Conservation (phyloP, 2,113 vertebrate genomes). For the Noturus placidus region DNA sequence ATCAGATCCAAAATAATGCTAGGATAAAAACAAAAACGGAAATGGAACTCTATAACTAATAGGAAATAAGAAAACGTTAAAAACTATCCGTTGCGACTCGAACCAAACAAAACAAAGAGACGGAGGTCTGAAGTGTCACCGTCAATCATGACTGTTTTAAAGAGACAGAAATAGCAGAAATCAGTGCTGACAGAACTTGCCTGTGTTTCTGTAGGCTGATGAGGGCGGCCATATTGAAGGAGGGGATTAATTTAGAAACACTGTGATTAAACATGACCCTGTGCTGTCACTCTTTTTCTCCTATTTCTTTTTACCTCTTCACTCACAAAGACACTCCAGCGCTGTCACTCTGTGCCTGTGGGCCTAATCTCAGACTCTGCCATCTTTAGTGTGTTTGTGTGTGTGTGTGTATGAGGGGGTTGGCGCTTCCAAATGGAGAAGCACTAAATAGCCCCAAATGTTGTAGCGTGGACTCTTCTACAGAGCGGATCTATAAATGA, state of each 20-base stretch:
- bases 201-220: slow-evolving; percentile 21
- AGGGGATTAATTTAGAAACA: slow-evolving; percentile 42
- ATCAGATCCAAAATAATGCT: background rate
- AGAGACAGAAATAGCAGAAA: slow-evolving; percentile 35
- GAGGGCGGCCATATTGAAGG: slow-evolving; percentile 38
- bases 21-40: slow-evolving; percentile 45
- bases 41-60: background rate
- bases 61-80: background rate
- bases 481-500: slow-evolving; percentile 84
- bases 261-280: slow-evolving; percentile 34
- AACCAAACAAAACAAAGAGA: background rate
- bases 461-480: slow-evolving; percentile 70
- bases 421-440: slow-evolving; percentile 36
- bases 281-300: slow-evolving; percentile 39
- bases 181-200: background rate
- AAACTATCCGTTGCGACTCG: background rate
- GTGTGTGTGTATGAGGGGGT: slow-evolving; percentile 13
- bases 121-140: slow-evolving; percentile 14
- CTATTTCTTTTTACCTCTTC: slow-evolving; percentile 16
- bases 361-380: slow-evolving; percentile 34
- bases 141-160: slow-evolving; percentile 15
- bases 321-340: slow-evolving; percentile 32
- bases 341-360: slow-evolving; percentile 42
- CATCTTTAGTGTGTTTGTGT: slow-evolving; percentile 13
- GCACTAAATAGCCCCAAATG: slow-evolving; percentile 61